Evolutionary conservation across 1,140 invertebrate genomes (phyloP).

Genomic region (Apis dorsata): DNA sequence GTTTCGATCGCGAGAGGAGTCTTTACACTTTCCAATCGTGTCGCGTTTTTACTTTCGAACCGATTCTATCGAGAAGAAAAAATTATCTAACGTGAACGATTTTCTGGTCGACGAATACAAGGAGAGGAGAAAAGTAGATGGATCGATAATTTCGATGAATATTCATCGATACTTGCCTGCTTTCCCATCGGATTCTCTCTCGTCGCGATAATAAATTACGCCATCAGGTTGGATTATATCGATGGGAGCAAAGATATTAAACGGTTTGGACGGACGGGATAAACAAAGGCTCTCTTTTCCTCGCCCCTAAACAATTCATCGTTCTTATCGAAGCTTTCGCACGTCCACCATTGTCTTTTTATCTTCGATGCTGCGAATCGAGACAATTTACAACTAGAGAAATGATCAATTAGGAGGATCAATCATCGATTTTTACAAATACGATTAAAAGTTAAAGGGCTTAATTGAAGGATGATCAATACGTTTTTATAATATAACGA

Average conservation of each 20-base stretch:
- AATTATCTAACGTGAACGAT: background rate
- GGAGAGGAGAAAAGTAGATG: background rate
- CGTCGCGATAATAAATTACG: constrained; percentile 13
- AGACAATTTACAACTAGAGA: background rate
- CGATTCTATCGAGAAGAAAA: no score
- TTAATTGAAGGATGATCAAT: no score
- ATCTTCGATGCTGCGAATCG: background rate
- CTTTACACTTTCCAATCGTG: background rate
- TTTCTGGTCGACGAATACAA: background rate
- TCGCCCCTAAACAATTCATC: background rate
- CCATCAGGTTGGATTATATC: constrained; percentile 15
- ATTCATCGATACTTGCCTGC: constrained; percentile 22
- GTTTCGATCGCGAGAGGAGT: background rate
- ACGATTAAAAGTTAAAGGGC: no score
- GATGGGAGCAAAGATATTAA: background rate
- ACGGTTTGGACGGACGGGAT: background rate
- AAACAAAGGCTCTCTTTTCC: background rate
- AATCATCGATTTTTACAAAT: no score
- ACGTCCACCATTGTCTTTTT: no score
- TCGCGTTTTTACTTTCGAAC: background rate
- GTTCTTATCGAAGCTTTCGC: background rate
- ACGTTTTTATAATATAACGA: no score
- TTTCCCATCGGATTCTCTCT: background rate
- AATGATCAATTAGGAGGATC: background rate
- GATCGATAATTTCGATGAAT: constrained; percentile 42